phyloP scores from a whole-genome alignment of 2,797 vertebrate species.

The Microhierax caerulescens region DNA sequence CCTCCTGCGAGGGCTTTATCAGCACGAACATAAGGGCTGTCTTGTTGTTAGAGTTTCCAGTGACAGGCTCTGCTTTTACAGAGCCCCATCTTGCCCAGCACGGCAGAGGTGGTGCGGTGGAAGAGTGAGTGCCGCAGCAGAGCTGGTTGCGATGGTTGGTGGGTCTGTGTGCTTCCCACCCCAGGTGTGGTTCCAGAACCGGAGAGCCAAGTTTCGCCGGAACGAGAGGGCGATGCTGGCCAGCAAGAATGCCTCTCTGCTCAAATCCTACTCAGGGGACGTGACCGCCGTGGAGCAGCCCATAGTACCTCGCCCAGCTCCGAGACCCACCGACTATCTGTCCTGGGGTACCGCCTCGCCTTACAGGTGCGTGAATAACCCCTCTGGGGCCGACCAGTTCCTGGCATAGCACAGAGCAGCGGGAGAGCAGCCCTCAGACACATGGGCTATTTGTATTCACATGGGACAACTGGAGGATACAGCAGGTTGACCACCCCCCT shows the following conservation, averaged over 20 bases:
- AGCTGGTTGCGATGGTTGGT: not conserved
- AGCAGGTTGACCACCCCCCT: not conserved
- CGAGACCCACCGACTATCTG: constrained; percentile 93
- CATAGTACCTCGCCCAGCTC: constrained; percentile 93
- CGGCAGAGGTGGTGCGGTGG: not conserved
- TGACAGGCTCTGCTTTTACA: not conserved
- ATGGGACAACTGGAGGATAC: not conserved
- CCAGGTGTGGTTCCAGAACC: constrained; percentile 99
- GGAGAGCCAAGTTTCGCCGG: constrained; percentile 94
- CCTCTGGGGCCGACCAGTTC: not conserved
- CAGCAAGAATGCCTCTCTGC: constrained; percentile 95
- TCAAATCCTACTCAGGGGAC: constrained; percentile 95
- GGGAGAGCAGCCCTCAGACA: not conserved
- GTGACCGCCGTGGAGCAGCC: constrained; percentile 96
- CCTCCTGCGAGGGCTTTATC: accelerated
- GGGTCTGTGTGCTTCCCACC: not conserved
- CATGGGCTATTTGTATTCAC: not conserved
- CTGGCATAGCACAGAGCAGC: not conserved
- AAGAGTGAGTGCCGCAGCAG: not conserved
- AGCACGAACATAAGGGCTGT: not conserved
- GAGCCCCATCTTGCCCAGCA: not conserved
- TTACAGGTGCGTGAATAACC: constrained; percentile 86
- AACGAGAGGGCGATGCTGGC: constrained; percentile 97
- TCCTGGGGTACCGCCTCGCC: constrained; percentile 94
- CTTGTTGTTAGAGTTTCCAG: not conserved